Base-by-base conservation (phyloP, 2,797 vertebrate species). In the Okamejei kenojei region DNA sequence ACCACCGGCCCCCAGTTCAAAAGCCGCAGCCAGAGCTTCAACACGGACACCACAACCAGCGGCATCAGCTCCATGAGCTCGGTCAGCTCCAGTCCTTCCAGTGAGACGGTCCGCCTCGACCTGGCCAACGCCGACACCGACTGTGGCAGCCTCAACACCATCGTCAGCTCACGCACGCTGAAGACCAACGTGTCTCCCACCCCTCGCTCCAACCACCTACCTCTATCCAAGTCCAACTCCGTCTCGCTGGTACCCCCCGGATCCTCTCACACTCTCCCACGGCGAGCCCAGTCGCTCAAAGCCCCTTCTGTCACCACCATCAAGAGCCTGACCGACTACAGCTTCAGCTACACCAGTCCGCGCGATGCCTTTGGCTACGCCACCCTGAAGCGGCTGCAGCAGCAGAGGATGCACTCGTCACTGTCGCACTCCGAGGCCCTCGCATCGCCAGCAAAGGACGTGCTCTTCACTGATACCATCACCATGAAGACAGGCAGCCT, bases 1-100 rank as follows among this genome's bases (percentile, higher is more conserved):
- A 97, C 97, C 0, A 96, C 98, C 0, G 93, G 97, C 93, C 97
- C 97, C 73, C 98, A 98, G 94, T 99, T 99, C 95, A 99, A 99
- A 96, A 99, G 98, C 94, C 98, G 98, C 94, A 99, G 99, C 95
- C 97, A 99, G 95, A 99, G 99, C 96, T 99, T 99, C 95, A 99
- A 99, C 96, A 99, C 99, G 77, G 99, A 99, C 96, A 99, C 99
- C 32, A 99, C 99, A 54, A 99, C 99, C 91, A 99, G 99, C 82
- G 98, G 99, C 93, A 99, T 99, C 95, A 99, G 99, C 95, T 99
- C 99, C 78, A 99, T 99, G 98, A 99, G 99, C 95, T 99, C 99
- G 80, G 99, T 99, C 98, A 99, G 99, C 95, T 99, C 99, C 81
- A 99, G 98, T 95, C 99, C 99, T 29, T 99, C 98, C 45, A 96